Base-by-base conservation (phyloP, 1,140 invertebrate genomes). In the silkworm (Bombyx mori) region DNA sequence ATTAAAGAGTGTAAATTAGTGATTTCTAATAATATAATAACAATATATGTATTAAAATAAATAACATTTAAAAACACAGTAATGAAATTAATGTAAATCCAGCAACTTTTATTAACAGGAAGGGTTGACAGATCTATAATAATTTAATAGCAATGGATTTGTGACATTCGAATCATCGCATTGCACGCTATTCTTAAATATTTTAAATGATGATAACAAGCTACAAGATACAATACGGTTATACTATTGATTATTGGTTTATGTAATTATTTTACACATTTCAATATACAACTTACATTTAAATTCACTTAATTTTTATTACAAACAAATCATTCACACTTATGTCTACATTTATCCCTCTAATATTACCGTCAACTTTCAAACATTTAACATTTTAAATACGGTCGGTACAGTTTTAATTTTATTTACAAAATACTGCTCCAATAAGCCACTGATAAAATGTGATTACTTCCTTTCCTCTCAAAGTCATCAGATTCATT, bases 361-460 rank as follows among this genome's bases (percentile, higher is more conserved):
- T 77, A 75, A 71, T 60, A 72, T 60, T 68, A 62, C 57, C 50
- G 26, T 35, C 26, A 35, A 35, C 60, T 65, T 69, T 68, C 67
- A 68, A 68, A 69, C 26, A 26, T 35, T 73, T 66, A 67, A 67
- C 57, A 75, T 70, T 62, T 75, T 73, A 73, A 73, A 77, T 71
- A 71, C 70, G 65, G 68, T 62, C 65, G 63, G 68, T 70, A 35
- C 26, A 35, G 26, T 35, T 35, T 73, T 70, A 72, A 55, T 55
- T 71, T 69, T 82, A 85, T 85, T 71, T 83, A 86, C 79, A 86
- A 75, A 86, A 86, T 86, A 83, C 80, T 86, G 80, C 71, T 75
- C 66, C 63, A 73, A 77, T 72, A 71, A 78, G 75, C 69, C 66
- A 70, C 70, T 73, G 66, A 61, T 52, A 64, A 73, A 77, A 69